Evolutionary conservation across 2,113 vertebrate genomes (phyloP), one percentile per base, ranked within the genome.

Genomic region (Psephotus haematonotus): DNA sequence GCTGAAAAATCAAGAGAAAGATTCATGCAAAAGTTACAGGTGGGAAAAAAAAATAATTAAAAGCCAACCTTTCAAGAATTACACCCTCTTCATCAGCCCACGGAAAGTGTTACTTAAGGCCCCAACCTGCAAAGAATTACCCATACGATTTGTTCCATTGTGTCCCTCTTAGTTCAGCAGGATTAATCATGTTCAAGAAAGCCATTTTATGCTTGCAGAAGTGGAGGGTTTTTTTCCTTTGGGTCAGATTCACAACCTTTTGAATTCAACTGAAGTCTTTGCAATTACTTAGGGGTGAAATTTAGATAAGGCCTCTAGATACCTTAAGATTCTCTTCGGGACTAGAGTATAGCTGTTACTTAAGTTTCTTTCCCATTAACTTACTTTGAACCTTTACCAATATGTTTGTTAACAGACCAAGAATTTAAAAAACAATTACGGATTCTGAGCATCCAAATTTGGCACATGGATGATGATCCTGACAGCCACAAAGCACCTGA

Each of bases 111-210:
- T 94, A 95, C 83, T 95, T 96, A 97, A 95, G 95, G 93, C 86
- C 95, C 95, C 96, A 92, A 96, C 93, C 95, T 96, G 93, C 95
- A 96, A 96, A 96, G 92, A 97, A 96, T 93, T 96, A 96, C 93
- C 96, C 95, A 96, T n/a, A 88, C 94, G n/a, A 96, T 96, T 97
- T 96, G 95, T 96, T 97, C 95, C 93, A 96, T 95, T 95, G 93
- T 92, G 75, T 96, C 90, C 90, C 88, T 94, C 88, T 83, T 63
- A 92, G 65, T 82, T 93, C 75, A 94, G 88, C 47, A 77, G 81
- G 89, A 92, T 67, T 93, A 82, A 85, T 92, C 70, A 94, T 8
- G 75, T 64, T 91, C 64, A 95, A 87, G 57, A 95, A 94, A 95
- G 55, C 41, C 17, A 59, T 75, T 72, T 83, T 69, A 76, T 63